Evolutionary conservation across 2,797 vertebrate genomes (phyloP).

Genomic region (Amphiprion clarkii): DNA sequence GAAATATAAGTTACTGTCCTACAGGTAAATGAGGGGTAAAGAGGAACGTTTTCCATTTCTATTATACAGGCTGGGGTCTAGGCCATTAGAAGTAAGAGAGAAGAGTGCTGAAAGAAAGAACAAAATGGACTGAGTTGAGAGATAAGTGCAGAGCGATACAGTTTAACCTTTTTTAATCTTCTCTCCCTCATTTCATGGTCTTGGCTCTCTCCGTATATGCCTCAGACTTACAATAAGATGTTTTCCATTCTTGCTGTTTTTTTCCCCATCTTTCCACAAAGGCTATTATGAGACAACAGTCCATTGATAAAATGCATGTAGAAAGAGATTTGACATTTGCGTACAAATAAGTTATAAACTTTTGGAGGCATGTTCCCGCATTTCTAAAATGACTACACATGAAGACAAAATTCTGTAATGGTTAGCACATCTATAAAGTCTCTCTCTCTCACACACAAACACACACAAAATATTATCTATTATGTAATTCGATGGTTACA

Average conservation of each 20-base stretch:
- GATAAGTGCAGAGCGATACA: constrained; percentile 67
- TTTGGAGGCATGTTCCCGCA: not conserved
- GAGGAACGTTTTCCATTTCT: constrained; percentile 36
- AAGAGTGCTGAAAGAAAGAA: constrained; percentile 50
- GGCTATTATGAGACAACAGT: not conserved
- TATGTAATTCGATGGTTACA: not conserved
- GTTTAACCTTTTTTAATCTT: constrained; percentile 68
- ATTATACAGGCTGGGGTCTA: constrained; percentile 36
- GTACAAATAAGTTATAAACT: not conserved
- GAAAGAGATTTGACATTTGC: constrained; percentile 11
- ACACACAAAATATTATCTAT: not conserved
- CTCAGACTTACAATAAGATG: constrained; percentile 36
- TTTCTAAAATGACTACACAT: not conserved
- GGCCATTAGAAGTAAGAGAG: constrained; percentile 46
- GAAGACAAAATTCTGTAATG: not conserved
- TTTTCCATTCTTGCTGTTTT: constrained; percentile 16
- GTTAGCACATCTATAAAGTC: not conserved
- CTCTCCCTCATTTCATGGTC: constrained; percentile 61
- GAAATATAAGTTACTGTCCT: constrained; percentile 55
- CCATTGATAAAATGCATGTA: not conserved
- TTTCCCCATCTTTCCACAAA: not conserved
- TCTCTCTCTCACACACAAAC: not conserved
- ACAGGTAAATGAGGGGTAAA: constrained; percentile 35
- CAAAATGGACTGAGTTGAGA: constrained; percentile 60
- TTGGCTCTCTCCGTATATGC: constrained; percentile 27